A percentile compares a stretch with the other conserved stretches of the same genome.
phyloP scores from a whole-genome alignment of 2,888 invertebrate genomes.

The Acrocyrtus sp. region DNA sequence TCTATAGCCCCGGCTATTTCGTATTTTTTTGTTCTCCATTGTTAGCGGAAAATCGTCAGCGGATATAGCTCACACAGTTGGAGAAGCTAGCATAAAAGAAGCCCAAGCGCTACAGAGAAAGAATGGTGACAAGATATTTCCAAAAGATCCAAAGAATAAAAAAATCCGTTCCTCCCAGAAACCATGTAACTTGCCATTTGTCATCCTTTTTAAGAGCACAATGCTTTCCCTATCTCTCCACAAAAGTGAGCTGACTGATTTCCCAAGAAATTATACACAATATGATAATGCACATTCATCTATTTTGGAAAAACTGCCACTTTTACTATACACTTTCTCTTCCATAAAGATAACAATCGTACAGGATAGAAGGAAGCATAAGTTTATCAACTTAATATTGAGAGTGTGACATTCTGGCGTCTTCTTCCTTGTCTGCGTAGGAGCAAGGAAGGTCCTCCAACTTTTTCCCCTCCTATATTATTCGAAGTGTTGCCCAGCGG shows the following conservation, averaged over 20 bases:
- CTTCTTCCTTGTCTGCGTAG: conserved; percentile 25
- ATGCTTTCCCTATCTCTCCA: no score
- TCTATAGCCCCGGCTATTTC: conserved; percentile 1
- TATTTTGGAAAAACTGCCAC: background rate
- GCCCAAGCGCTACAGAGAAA: no score
- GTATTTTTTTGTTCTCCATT: no score
- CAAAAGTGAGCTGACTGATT: no score
- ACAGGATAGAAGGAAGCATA: conserved; percentile 27
- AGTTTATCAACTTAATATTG: conserved; percentile 41
- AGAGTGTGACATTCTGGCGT: conserved; percentile 30
- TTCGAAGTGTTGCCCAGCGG: conserved; percentile 39
- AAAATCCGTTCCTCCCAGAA: conserved; percentile 32
- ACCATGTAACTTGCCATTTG: conserved; percentile 11
- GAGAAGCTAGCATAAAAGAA: no score
- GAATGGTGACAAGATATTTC: no score
- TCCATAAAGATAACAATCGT: conserved; percentile 44
- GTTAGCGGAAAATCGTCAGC: no score
- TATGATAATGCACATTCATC: no score
- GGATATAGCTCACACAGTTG: no score
- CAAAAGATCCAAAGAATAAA: conserved; percentile 11
- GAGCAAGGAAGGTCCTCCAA: no score
- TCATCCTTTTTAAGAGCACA: background rate
- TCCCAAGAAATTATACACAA: no score
- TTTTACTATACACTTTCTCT: background rate
- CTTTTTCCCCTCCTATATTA: conserved; percentile 8